Evolutionary conservation across 2,888 invertebrate species (phyloP), one percentile per base, ranked within the genome.

Genomic region (Margaritifera margaritifera): DNA sequence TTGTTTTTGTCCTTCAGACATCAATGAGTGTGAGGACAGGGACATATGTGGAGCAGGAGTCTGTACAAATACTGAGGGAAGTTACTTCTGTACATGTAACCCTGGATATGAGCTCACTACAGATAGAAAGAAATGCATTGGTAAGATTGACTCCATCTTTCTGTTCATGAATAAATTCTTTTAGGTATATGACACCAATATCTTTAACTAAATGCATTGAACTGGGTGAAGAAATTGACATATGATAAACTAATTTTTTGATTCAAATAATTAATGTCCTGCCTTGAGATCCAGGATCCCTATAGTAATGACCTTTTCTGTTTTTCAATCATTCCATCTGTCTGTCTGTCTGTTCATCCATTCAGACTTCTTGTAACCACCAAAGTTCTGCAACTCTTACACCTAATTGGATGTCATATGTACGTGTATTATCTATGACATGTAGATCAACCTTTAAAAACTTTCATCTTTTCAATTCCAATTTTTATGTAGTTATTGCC

Each of bases 61-160:
- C 61, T 96, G 96, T 87, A 90, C 94, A n/a, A 95, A 95, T 90
- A 94, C 94, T 0, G 90, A 92, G 18, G 95, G 95, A 0, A 95
- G 95, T 3, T 95, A 95, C 90, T 92, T 93, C 54, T 96, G 95
- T 90, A 94, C 94, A 86, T 96, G 96, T 87, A 94, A 94, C 1
- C 92, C 92, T 8, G 96, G 95, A 0, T 95, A 94, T 89, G 92
- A 94, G 1, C 91, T 95, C 18, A 94, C 94, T 87, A 91, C 92
- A 50, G 92, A 93, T 77, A 93, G 93, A 51, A 94, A 95, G 86
- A 93, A 93, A 84, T 96, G 96, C 88, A 94, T 94, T 83, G 86
- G 89, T 87, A 79, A 84, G 81, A 77, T 27, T 2, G n/a, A 6
- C 42, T 59, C 57, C 19, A 53, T 59, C 0, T 59, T 59, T 59